These are phyloP conservation scores for Protonibea diacanthus DNA, from an alignment of 2,797 vertebrate species.

Conservation along the genomic window DNA sequence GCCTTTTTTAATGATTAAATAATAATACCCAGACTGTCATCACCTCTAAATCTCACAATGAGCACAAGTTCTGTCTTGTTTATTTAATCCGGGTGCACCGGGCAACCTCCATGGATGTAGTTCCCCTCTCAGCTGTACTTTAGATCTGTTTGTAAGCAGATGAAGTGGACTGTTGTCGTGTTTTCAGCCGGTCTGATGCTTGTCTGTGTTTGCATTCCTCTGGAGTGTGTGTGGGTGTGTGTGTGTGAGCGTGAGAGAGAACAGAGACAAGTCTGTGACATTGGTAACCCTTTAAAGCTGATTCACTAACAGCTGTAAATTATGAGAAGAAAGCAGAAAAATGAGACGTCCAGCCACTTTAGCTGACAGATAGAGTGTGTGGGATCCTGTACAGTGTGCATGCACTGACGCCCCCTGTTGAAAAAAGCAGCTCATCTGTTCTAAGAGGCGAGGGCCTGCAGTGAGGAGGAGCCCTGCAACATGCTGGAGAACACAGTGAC, in stretches of 20 bases:
- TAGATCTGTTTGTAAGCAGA: not conserved
- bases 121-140: conserved; percentile 2
- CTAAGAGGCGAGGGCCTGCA: conserved; percentile 37
- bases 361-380: not conserved
- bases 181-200: conserved; percentile 12
- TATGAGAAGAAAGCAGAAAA: not conserved
- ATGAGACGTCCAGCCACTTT: not conserved
- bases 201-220: conserved; percentile 57
- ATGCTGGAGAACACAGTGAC: conserved; percentile 9
- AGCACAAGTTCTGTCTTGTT: not conserved
- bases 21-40: not conserved
- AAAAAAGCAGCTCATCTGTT: conserved; percentile 2
- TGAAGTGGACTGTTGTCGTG: not conserved
- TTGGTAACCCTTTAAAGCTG: not conserved
- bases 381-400: not conserved
- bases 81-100: not conserved
- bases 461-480: conserved; percentile 40
- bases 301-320: not conserved
- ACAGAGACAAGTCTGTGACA: not conserved
- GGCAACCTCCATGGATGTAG: not conserved
- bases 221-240: conserved; percentile 13
- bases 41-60: not conserved
- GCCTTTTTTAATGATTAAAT: no score
- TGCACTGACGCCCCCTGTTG: conserved; percentile 62
- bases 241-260: conserved; percentile 5